phyloP scores from a whole-genome alignment of 2,113 vertebrate genomes.

The Phylloscopus trochilus region DNA sequence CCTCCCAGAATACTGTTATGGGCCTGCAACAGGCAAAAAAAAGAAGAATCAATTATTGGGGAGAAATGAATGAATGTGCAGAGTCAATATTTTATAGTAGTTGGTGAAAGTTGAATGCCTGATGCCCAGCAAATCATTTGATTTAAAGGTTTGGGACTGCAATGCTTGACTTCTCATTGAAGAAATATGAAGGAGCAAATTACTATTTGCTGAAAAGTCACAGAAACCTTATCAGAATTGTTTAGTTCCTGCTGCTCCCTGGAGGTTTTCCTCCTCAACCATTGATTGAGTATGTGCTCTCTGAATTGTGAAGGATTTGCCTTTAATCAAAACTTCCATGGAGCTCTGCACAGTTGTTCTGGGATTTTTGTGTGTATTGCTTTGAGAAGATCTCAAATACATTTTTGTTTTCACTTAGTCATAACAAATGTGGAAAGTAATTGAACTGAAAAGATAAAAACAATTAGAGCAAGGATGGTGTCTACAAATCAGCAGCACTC shows the following conservation, averaged over 20 bases:
- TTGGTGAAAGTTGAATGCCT: constrained; percentile 33
- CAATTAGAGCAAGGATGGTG: not conserved
- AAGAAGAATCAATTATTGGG: constrained; percentile 20
- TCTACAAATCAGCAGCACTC: not conserved
- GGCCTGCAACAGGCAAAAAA: not conserved
- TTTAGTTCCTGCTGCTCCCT: constrained; percentile 53
- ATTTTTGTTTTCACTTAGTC: constrained; percentile 1
- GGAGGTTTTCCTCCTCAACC: constrained; percentile 42
- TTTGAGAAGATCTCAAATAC: not conserved
- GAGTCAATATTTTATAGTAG: constrained; percentile 51
- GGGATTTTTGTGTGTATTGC: not conserved
- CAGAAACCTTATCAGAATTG: constrained; percentile 56
- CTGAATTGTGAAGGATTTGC: constrained; percentile 61
- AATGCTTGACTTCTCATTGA: constrained; percentile 52
- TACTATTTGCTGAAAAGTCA: constrained; percentile 48
- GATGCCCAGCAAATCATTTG: constrained; percentile 56
- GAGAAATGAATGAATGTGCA: constrained; percentile 21
- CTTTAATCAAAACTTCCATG: constrained; percentile 59
- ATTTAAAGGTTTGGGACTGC: constrained; percentile 57
- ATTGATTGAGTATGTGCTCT: constrained; percentile 45
- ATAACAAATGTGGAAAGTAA: not conserved
- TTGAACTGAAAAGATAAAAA: constrained; percentile 21
- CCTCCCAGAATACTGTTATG: not conserved
- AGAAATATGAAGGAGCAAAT: constrained; percentile 64
- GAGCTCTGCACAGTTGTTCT: not conserved